phyloP scores from a whole-genome alignment of 2,888 invertebrate genomes.

The Dioctria linearis region DNA sequence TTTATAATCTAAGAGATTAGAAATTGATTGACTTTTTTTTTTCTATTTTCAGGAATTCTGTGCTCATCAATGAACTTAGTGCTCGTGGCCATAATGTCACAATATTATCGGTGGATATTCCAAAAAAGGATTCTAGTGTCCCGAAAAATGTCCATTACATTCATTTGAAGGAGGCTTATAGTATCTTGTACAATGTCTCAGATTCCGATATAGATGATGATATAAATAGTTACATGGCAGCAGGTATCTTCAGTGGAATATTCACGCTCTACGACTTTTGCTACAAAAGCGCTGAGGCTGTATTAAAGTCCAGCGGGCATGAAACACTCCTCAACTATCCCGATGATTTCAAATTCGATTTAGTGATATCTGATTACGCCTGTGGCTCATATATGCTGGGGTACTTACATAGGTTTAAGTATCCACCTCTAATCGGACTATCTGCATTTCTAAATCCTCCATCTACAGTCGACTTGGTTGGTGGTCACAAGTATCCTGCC shows the following conservation, averaged over 20 bases:
- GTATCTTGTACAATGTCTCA: not conserved
- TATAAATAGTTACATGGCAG: conserved; percentile 27
- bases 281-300: not conserved
- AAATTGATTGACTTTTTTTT: not conserved
- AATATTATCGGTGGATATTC: conserved; percentile 53
- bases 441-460: conserved; percentile 57
- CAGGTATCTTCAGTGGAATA: conserved; percentile 56
- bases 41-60: conserved; percentile 48
- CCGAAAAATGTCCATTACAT: conserved; percentile 56
- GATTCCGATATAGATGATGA: conserved; percentile 24
- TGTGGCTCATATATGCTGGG: conserved; percentile 60
- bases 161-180: conserved; percentile 51
- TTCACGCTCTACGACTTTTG: conserved; percentile 56
- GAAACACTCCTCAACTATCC: conserved; percentile 54
- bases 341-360: conserved; percentile 61
- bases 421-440: conserved; percentile 61
- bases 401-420: conserved; percentile 61
- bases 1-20: too few relatives aligned
- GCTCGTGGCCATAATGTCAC: conserved; percentile 59
- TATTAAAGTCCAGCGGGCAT: not conserved
- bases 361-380: conserved; percentile 61
- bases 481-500: conserved; percentile 57
- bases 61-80: conserved; percentile 54
- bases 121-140: conserved; percentile 9
- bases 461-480: conserved; percentile 32